phyloP scores from a whole-genome alignment of 2,113 vertebrate species.

The Phaethornis superciliosus region DNA sequence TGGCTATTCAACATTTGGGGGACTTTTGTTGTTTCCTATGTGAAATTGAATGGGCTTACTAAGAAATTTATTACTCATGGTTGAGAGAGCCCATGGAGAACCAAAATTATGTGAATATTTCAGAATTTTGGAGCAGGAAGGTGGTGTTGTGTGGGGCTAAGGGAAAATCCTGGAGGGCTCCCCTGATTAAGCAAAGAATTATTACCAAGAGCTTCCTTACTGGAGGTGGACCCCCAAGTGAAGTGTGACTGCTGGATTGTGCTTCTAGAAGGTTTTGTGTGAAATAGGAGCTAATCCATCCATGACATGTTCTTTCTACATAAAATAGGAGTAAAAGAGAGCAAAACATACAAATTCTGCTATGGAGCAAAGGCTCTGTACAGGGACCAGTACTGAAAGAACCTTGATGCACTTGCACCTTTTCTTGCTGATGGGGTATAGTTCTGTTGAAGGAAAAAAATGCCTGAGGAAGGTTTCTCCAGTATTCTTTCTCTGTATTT shows the following conservation, averaged over 20 bases:
- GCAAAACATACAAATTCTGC: not conserved
- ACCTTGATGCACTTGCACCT: not conserved
- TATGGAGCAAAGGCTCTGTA: not conserved
- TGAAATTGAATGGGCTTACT: slow-evolving; percentile 14
- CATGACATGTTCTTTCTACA: not conserved
- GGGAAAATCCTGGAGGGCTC: not conserved
- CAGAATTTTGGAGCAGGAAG: not conserved
- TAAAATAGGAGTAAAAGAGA: not conserved
- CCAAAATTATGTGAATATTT: not conserved
- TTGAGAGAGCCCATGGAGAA: not conserved
- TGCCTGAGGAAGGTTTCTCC: not conserved
- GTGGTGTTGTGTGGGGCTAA: not conserved
- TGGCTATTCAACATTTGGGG: not conserved
- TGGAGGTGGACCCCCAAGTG: not conserved
- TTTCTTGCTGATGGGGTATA: not conserved
- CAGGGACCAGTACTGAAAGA: not conserved
- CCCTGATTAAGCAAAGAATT: not conserved
- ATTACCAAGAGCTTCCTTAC: not conserved
- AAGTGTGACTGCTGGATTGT: fast-evolving
- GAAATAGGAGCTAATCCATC: not conserved
- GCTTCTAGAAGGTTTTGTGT: not conserved
- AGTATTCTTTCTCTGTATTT: not conserved
- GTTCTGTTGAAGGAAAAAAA: not conserved
- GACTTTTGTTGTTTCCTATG: not conserved
- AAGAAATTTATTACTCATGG: not conserved